Base-by-base conservation (phyloP, 2,797 vertebrate genomes). In the Chelonia mydas region DNA sequence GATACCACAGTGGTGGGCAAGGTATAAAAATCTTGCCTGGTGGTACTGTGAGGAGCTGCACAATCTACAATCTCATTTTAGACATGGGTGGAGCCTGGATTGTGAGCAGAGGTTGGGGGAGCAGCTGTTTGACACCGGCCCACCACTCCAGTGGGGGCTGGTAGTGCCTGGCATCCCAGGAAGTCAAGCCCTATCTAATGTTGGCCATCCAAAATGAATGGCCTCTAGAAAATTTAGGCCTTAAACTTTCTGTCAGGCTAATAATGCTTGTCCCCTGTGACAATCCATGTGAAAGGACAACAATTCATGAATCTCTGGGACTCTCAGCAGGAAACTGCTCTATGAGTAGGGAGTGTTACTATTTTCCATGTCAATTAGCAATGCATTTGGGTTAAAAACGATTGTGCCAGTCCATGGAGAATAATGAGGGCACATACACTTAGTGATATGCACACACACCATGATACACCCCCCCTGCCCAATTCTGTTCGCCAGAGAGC, bases 221-320 rank as follows among this genome's bases (percentile, higher is more conserved):
- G 74, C 45, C 41, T 28, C 45, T 28, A 13, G 45, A 76, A 76
- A 76, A 47, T 28, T 13, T 7, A 76, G 74, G 27, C 74, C 27
- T 47, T 47, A 47, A 47, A 76, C n/a, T 68, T 76, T 23, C 37
- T 8, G 25, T 13, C 3, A 23, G 72, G 72, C 21, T 76, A 27
- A 27, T 25, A 74, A 45, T 28, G 27, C 72, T 47, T 27, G 25
- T 47, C 45, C 45, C 74, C 27, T 90, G 65, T 28, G 49, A 57
- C 19, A 23, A 16, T 15, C 5, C 5, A 3, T 16, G 4, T 28
- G 10, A 41, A 2, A 0, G 3, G 45, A 7, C 49, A 81, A 12
- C 1, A 41, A 53, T 15, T 76, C 11, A 19, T 15, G 17, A 7
- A 61, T 61, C 31, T 61, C 59, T n/a, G 61, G 37, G 17, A 17